A percentile compares a stretch with the other conserved stretches of the same genome.
Conservation (phyloP, 2,888 invertebrate genomes). For the Sepiola atlantica region DNA sequence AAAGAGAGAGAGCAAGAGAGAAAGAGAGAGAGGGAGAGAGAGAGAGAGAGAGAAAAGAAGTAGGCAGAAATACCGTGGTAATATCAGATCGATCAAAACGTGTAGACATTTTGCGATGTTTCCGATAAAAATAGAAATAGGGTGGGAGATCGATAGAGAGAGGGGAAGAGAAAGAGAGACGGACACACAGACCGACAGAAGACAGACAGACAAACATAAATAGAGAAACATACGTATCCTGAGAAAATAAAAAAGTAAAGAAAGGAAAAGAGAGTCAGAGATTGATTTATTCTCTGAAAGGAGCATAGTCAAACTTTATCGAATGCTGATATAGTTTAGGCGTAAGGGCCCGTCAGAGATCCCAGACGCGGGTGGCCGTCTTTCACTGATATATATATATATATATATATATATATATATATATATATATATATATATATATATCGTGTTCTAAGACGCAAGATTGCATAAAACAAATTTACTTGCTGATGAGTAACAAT, state of each 20-base stretch:
- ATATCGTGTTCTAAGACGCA: background rate
- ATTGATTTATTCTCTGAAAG: too few species aligned
- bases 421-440: too few species aligned
- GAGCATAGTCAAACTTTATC: background rate
- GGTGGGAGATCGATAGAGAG: background rate
- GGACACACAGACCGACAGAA: background rate
- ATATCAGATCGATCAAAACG: background rate
- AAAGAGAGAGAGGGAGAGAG: background rate
- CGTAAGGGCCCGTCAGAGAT: background rate
- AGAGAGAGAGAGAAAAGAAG: background rate
- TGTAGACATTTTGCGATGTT: background rate
- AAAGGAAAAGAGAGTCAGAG: too few species aligned
- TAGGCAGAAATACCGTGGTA: background rate
- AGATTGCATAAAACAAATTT: constrained; percentile 21
- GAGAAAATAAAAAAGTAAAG: background rate
- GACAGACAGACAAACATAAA: too few species aligned
- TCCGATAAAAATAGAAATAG: background rate
- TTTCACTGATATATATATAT: background rate
- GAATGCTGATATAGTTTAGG: background rate
- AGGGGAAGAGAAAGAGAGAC: background rate
- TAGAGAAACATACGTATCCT: too few species aligned
- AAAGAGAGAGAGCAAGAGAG: background rate
- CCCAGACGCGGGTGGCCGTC: background rate
- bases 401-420: too few species aligned
- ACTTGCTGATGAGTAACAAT: background rate